Base-by-base conservation (phyloP, 35 echinoderm and acorn worm genomes). In the Chiridota heheva region DNA sequence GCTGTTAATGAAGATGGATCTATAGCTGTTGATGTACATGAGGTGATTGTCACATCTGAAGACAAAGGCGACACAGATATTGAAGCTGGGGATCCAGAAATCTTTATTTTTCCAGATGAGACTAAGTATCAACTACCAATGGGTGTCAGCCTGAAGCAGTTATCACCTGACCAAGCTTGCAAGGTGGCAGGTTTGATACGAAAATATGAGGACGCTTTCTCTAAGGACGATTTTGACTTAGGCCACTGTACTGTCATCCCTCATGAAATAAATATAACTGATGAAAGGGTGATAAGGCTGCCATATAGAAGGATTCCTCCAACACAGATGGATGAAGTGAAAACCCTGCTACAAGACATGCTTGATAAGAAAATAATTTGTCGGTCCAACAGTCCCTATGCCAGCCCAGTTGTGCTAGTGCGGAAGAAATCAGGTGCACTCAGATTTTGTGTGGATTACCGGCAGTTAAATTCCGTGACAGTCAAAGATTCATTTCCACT, bases 391-490 rank as follows among this genome's bases (percentile, higher is more conserved):
- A 76, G 72, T 46, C 72, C 72, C 15, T 76, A 36, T n/a, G 40
- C 72, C 40, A 48, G 41, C 31, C 72, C 72, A 40, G 44, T 76
- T 76, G 24, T 53, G 2, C 32, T 76, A 20, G 72, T 76, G 3
- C 72, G 7, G 18, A 76, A 76, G 47, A 76, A 76, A 56, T 42
- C 46, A 28, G 20, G 22, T 2, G 24, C 72, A 7, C 20, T 49
- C 7, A 76, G 72, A 51, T 51, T 47, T 16, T 76, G 44, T 22
- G 44, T 76, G n/a, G 72, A 76, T 30, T 76, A 51, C 33, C 72
- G 72, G 42, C 25, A n/a, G 35, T 20, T 77, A 18, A 84, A 84
- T 71, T 42, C 66, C 16, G 13, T 70, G 6, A 56, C 81, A 2
- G 40, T 70, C 1, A 30, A 51, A 25, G 73, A 57, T 33, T 53